Conservation (phyloP, 2,797 vertebrate species). For the Gallinago stenura region DNA sequence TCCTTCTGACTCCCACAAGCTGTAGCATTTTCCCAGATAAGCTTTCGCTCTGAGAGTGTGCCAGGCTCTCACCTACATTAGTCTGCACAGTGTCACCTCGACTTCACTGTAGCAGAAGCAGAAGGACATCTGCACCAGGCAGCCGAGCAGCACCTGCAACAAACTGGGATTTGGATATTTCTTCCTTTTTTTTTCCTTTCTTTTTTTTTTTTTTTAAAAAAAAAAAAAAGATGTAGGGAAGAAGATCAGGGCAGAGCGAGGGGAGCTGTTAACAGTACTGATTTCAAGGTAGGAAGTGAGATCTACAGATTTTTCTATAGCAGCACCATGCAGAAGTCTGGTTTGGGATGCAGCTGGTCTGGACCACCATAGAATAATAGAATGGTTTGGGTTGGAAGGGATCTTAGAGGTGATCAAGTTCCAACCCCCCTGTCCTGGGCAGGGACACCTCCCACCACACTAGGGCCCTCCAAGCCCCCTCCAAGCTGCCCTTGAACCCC, state of each 20-base stretch:
- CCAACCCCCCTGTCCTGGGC: too few species aligned
- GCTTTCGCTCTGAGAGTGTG: accelerated
- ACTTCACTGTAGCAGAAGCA: background rate
- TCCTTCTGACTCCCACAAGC: background rate
- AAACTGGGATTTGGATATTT: background rate
- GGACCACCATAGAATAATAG: background rate
- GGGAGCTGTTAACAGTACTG: background rate
- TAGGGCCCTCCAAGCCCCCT: too few species aligned
- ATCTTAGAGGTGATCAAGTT: too few species aligned
- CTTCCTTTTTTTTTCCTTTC: background rate
- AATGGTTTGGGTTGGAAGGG: too few species aligned
- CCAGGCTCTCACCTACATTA: background rate
- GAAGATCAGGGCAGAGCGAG: background rate
- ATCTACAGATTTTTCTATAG: background rate
- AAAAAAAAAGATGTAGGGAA: background rate
- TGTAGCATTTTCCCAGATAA: background rate
- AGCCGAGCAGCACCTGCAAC: background rate
- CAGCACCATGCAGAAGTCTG: background rate
- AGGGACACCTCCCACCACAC: too few species aligned
- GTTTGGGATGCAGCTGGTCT: background rate
- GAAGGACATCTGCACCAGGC: background rate
- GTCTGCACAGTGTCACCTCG: background rate
- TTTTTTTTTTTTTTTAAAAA: too few species aligned
- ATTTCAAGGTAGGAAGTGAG: background rate
- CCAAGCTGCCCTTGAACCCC: too few species aligned